Conservation (phyloP, 1,140 invertebrate genomes). For the Contarinia nasturtii region DNA sequence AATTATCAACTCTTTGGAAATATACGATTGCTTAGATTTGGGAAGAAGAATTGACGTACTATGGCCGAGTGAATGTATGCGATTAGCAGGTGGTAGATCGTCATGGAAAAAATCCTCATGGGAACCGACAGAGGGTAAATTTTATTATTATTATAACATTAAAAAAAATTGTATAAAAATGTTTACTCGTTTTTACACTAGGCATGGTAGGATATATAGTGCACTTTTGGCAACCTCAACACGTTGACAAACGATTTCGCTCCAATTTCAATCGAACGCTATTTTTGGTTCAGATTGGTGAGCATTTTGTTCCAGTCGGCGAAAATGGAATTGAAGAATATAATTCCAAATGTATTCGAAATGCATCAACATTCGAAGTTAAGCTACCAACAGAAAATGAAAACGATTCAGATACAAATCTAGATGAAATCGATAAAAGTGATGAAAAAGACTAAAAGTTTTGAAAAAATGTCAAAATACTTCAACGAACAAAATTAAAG, state of each 20-base stretch:
- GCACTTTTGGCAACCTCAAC: conserved; percentile 79
- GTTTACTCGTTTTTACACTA: too few species aligned
- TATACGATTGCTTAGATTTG: conserved; percentile 79
- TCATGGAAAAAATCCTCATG: conserved; percentile 63
- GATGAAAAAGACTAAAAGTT: too few species aligned
- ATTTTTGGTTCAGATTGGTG: conserved; percentile 77
- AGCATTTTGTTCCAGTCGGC: conserved; percentile 82
- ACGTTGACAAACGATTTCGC: conserved; percentile 61
- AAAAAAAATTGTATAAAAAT: too few species aligned
- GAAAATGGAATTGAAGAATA: conserved; percentile 65
- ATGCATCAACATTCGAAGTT: neutral
- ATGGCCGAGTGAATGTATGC: conserved; percentile 80
- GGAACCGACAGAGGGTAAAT: conserved; percentile 62
- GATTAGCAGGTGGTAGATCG: conserved; percentile 64
- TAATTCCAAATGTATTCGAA: conserved; percentile 10
- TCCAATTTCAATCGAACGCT: conserved; percentile 84
- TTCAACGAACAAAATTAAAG: too few species aligned
- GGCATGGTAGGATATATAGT: conserved; percentile 86
- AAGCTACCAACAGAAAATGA: too few species aligned
- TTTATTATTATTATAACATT: too few species aligned
- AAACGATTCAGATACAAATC: too few species aligned
- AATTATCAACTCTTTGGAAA: conserved; percentile 35
- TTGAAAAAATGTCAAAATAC: too few species aligned
- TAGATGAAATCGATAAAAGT: too few species aligned
- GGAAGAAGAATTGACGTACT: conserved; percentile 73